Conservation (phyloP, 1,140 invertebrate genomes). For the Bilobella aurantiaca region DNA sequence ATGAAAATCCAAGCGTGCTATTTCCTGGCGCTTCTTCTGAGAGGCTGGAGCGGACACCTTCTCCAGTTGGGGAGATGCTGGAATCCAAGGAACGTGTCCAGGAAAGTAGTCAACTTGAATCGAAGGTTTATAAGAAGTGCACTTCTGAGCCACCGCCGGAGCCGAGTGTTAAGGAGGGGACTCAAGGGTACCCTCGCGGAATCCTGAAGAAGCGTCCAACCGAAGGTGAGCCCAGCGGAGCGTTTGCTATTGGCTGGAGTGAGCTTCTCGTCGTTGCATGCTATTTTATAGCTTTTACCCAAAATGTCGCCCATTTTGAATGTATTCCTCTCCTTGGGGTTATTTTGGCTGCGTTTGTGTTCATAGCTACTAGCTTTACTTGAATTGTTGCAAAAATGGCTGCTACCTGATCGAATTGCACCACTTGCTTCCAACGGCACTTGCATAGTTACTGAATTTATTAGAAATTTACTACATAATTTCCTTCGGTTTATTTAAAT, state of each 20-base stretch:
- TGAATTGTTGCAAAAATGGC: background rate
- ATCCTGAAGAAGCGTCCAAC: conserved; percentile 9
- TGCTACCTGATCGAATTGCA: background rate
- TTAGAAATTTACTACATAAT: no score
- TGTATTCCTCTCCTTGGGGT: conserved; percentile 28
- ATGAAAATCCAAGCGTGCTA: no score
- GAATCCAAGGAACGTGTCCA: no score
- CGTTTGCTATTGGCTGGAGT: conserved; percentile 20
- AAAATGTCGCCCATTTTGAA: conserved; percentile 26
- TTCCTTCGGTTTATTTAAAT: no score
- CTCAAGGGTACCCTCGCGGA: no score
- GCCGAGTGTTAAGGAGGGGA: no score
- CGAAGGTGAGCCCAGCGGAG: conserved; percentile 23
- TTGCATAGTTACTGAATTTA: background rate
- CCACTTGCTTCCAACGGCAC: background rate
- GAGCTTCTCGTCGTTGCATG: conserved; percentile 31
- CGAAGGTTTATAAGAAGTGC: no score
- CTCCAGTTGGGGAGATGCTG: no score
- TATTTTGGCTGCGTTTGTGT: conserved; percentile 28
- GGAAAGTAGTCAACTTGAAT: no score
- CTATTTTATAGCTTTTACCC: conserved; percentile 33
- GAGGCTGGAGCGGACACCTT: no score
- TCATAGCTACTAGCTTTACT: conserved; percentile 21
- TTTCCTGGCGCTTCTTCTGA: no score
- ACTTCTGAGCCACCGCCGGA: no score